Base-by-base conservation (phyloP, 1,140 invertebrate genomes). In the Penaeus japonicus region DNA sequence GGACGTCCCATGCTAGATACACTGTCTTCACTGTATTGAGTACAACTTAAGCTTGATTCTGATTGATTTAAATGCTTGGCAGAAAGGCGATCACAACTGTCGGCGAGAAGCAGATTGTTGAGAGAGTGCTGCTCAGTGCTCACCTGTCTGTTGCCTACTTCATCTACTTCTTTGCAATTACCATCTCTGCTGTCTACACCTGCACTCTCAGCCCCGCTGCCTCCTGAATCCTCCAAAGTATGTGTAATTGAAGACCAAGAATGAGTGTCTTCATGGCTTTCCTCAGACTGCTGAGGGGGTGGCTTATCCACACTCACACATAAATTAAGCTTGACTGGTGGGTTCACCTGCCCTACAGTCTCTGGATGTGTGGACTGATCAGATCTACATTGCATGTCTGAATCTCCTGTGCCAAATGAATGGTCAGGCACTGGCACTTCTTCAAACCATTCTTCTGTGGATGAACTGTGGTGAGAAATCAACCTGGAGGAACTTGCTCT, bases 401-500 rank as follows among this genome's bases (percentile, higher is more conserved):
- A 10, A 0, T 20, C 73, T 39, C 47, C 47, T 47, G 47, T 77
- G 27, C 18, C 20, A 17, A 77, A 77, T 32, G 30, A 20, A 77
- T 12, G 20, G n/a, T 24, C 73, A 22, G 30, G 73, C 15, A 32
- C 82, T 12, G 62, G 86, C 32, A 92, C 91, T 88, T 92, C 92
- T 89, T 92, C 92, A 90, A 92, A 92, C 92, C 92, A 92, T 79
- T 92, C 92, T 90, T 92, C 92, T 32, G 92, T 92, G 0, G 92
- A 92, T 15, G 92, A 92, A 83, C 92, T 92, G 88, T 92, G 92
- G 82, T 92, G 92, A 32, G 91, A 91, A 73, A 91, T 90, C 22
- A 92, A 90, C 59, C 92, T 85, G 30, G 86, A 88, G 54, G 86
- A 88, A 30, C 80, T 70, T 35, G 86, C 80, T 59, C 86, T 59